These are phyloP conservation scores for Microcebus lehilahytsara DNA, from an alignment of 2,113 vertebrate genomes.

Conservation along the genomic window DNA sequence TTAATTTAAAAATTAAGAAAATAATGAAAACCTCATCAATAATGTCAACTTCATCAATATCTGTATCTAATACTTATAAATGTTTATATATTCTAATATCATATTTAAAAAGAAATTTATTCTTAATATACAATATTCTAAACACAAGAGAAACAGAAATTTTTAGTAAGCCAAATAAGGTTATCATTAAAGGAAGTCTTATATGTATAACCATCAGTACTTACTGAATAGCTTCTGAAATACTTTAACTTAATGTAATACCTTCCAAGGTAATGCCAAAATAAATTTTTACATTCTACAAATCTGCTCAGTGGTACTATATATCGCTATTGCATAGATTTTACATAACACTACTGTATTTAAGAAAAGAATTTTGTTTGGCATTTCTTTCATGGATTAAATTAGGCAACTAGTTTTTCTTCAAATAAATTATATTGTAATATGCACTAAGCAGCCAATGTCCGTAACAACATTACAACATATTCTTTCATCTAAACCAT, in stretches of 20 bases:
- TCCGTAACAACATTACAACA: constrained; percentile 63
- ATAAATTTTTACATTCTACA: neutral
- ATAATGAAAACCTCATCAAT: neutral
- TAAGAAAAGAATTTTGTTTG: constrained; percentile 68
- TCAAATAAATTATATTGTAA: constrained; percentile 76
- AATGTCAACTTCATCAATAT: neutral
- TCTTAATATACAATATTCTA: constrained; percentile 11
- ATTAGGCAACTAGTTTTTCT: constrained; percentile 76
- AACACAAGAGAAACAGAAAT: neutral
- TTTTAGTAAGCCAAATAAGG: constrained; percentile 9
- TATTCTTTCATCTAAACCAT: constrained; percentile 37
- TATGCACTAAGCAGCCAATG: constrained; percentile 68
- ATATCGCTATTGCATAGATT: constrained; percentile 1
- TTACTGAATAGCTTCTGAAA: constrained; percentile 29
- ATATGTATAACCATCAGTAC: neutral
- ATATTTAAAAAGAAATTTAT: constrained; percentile 4
- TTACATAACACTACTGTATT: constrained; percentile 50
- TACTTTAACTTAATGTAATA: neutral
- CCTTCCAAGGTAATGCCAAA: constrained; percentile 22
- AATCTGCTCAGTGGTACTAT: neutral
- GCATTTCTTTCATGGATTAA: constrained; percentile 76
- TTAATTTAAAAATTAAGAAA: constrained; percentile 43
- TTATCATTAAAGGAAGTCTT: neutral
- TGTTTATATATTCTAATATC: neutral
- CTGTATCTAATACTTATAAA: neutral